Evolutionary conservation across 2,888 invertebrate genomes (phyloP), one percentile per base, ranked within the genome.

Genomic region (Polyommatus icarus): DNA sequence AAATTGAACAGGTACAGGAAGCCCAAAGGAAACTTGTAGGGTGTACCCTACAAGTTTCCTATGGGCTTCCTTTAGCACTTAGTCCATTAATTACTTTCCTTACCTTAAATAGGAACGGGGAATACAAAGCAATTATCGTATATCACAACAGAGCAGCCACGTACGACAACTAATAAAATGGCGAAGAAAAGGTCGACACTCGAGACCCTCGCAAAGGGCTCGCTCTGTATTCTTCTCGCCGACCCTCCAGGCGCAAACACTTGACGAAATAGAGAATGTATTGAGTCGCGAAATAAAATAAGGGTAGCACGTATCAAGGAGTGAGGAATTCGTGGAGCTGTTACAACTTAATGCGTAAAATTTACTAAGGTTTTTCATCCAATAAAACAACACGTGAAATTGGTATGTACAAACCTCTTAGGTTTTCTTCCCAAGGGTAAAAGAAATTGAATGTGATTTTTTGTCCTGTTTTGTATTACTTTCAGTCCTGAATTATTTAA

Each of bases 281-380:
- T 93, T 93, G 93, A 93, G 93, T 93, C 92, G 90, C 90, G 89
- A 90, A 92, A 92, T 91, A 92, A 92, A 93, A 92, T 92, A 90
- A 90, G 91, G 93, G 90, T 85, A 82, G 85, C 87, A 88, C 85
- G 87, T 86, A 87, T 88, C 84, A 87, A 87, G 86, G 86, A 86
- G 87, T 80, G 77, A 78, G 78, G 86, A 79, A 29, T 82, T 1
- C 83, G 82, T 80, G 82, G 90, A 90, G 92, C 5, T 85, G 90
- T 71, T 85, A 76, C 46, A 79, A 83, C 82, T 5, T 18, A 54
- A 18, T 46, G 54, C 54, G 15, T 54, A 54, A 18, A 54, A 54
- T 36, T 36, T 36, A 46, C 10, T 10, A 40, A 1, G 10, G 4
- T 4, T 54, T 54, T 54, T 15, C 18, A 1, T 54, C 54, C 18